Evolutionary conservation across 2,888 invertebrate species (phyloP).

Genomic region (Pristionchus arcanus): DNA sequence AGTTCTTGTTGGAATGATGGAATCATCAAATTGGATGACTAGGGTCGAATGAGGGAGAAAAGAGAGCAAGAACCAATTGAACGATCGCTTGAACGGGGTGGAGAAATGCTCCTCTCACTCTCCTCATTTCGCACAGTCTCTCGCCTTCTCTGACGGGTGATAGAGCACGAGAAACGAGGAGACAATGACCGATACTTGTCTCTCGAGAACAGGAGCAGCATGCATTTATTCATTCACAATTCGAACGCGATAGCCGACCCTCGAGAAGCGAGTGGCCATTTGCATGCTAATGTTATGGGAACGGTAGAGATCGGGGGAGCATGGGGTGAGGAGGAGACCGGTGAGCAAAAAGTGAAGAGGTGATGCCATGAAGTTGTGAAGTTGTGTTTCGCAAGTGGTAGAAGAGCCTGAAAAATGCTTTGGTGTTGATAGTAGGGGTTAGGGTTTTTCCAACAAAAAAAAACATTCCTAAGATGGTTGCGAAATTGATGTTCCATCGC

Average conservation of each 20-base stretch:
- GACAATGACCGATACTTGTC: neutral
- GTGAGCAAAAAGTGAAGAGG: neutral
- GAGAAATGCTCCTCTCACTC: neutral
- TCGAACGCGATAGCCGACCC: slow-evolving; percentile 15
- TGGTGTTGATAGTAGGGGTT: neutral
- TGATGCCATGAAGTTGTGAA: neutral
- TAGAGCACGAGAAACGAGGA: neutral
- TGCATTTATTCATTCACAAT: slow-evolving; percentile 23
- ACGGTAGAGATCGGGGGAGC: slow-evolving; percentile 28
- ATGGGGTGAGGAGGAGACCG: neutral
- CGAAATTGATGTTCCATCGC: neutral
- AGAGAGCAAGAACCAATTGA: neutral
- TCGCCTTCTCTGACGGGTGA: neutral
- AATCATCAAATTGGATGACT: slow-evolving; percentile 17
- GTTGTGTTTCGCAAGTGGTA: neutral
- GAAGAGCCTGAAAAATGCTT: neutral
- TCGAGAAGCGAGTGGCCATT: slow-evolving; percentile 9
- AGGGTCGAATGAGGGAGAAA: neutral
- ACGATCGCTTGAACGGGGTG: neutral
- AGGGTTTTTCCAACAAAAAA: no score
- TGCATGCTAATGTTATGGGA: slow-evolving; percentile 48
- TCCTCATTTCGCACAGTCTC: neutral
- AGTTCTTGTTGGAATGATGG: neutral
- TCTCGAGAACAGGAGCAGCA: neutral
- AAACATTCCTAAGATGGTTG: no score